These are phyloP conservation scores for Tetraodon nigroviridis DNA, from an alignment of 2,113 vertebrate genomes.

Conservation along the genomic window DNA sequence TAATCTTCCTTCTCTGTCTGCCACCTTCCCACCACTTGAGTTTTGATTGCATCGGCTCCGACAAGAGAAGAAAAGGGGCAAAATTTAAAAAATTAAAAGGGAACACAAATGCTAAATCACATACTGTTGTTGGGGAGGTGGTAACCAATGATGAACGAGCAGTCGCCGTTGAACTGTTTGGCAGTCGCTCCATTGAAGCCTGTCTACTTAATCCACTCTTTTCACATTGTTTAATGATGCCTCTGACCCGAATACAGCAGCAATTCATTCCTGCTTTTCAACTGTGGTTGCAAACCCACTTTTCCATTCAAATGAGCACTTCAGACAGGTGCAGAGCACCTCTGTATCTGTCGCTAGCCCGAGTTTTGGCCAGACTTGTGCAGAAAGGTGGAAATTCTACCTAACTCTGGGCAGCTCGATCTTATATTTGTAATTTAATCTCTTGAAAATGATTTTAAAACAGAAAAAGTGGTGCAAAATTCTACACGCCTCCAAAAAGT, in stretches of 20 bases:
- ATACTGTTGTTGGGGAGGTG: neutral
- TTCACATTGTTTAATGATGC: conserved; percentile 40
- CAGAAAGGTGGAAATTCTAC: conserved; percentile 1
- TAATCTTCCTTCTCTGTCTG: conserved; percentile 42
- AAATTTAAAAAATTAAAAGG: neutral
- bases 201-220: conserved; percentile 20
- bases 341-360: conserved; percentile 44
- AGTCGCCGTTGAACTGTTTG: neutral
- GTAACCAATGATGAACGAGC: neutral
- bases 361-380: conserved; percentile 39
- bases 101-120: conserved; percentile 3
- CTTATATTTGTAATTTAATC: too few species aligned
- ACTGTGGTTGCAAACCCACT: conserved; percentile 21
- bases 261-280: conserved; percentile 21
- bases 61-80: neutral
- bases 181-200: neutral
- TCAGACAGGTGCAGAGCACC: conserved; percentile 49
- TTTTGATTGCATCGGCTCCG: conserved; percentile 11
- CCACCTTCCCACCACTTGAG: conserved; percentile 9
- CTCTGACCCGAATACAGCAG: neutral
- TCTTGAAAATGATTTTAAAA: too few species aligned
- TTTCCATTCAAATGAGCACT: conserved; percentile 62
- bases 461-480: too few species aligned
- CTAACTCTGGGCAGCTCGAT: too few species aligned
- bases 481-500: neutral